phyloP scores from a whole-genome alignment of 2,888 invertebrate species.

The Eurois occulta region DNA sequence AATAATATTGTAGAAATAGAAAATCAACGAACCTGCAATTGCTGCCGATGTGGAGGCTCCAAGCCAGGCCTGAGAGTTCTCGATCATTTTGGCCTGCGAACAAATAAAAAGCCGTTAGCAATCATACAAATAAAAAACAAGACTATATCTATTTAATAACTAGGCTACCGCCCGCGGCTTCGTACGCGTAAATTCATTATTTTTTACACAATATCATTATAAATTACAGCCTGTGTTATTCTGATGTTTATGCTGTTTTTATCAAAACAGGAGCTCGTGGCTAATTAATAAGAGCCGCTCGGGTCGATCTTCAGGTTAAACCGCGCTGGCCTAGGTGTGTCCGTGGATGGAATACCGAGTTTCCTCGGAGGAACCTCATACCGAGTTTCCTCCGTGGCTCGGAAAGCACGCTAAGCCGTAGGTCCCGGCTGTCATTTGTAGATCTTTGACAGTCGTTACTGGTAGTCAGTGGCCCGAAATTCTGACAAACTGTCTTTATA shows the following conservation, averaged over 20 bases:
- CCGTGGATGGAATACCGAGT: too few species aligned
- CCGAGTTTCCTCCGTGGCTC: too few species aligned
- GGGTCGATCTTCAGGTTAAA: too few species aligned
- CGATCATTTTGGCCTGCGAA: slow-evolving; percentile 96
- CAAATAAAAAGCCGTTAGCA: slow-evolving; percentile 68
- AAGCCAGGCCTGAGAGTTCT: slow-evolving; percentile 98
- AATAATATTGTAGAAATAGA: not conserved
- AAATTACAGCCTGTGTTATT: not conserved
- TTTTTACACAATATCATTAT: not conserved
- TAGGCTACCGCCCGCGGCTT: not conserved
- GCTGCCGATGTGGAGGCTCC: slow-evolving; percentile 97
- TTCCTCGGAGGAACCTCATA: too few species aligned
- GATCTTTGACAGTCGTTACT: too few species aligned
- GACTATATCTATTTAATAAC: not conserved
- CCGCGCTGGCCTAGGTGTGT: too few species aligned
- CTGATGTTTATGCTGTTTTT: not conserved
- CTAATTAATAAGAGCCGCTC: too few species aligned
- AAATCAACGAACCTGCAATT: slow-evolving; percentile 95
- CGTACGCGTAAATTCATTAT: not conserved
- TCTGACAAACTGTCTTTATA: too few species aligned
- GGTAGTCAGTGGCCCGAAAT: too few species aligned
- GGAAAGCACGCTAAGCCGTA: too few species aligned
- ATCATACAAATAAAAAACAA: not conserved
- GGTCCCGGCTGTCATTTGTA: too few species aligned
- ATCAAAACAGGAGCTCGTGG: not conserved